Evolutionary conservation across 2,888 invertebrate species (phyloP).

Genomic region (Alloscopus bannaensis): DNA sequence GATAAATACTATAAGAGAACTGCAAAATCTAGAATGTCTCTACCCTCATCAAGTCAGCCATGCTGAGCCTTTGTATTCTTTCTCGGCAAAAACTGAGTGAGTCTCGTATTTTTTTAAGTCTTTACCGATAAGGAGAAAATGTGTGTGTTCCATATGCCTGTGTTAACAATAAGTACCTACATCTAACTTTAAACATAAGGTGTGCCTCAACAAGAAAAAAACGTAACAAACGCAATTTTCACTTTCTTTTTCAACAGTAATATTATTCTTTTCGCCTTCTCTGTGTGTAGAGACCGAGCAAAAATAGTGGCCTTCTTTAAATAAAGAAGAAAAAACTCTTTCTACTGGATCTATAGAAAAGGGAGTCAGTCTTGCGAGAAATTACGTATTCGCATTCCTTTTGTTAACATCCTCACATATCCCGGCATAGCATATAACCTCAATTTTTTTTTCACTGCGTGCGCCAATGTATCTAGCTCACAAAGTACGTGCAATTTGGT

Average conservation of each 20-base stretch:
- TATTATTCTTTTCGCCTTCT: not conserved
- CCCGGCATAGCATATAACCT: too few relatives aligned
- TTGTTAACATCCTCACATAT: not conserved
- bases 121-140: constrained; percentile 16
- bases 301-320: not conserved
- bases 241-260: constrained; percentile 17
- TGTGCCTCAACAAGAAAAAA: not conserved
- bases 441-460: too few relatives aligned
- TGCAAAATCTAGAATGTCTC: constrained; percentile 8
- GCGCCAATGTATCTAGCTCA: too few relatives aligned
- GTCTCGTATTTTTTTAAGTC: too few relatives aligned
- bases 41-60: constrained; percentile 8
- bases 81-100: too few relatives aligned
- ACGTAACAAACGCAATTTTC: constrained; percentile 46
- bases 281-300: too few relatives aligned
- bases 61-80: too few relatives aligned
- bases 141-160: too few relatives aligned
- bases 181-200: too few relatives aligned
- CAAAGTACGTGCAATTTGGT: constrained; percentile 18
- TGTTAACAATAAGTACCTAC: too few relatives aligned
- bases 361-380: constrained; percentile 42
- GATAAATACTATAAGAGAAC: too few relatives aligned
- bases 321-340: constrained; percentile 28
- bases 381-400: constrained; percentile 43
- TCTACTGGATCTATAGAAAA: too few relatives aligned